A percentile compares a stretch with the other conserved stretches of the same genome.
Evolutionary conservation across 1,140 invertebrate species (phyloP).

Genomic region (Phenacoccus solenopsis): DNA sequence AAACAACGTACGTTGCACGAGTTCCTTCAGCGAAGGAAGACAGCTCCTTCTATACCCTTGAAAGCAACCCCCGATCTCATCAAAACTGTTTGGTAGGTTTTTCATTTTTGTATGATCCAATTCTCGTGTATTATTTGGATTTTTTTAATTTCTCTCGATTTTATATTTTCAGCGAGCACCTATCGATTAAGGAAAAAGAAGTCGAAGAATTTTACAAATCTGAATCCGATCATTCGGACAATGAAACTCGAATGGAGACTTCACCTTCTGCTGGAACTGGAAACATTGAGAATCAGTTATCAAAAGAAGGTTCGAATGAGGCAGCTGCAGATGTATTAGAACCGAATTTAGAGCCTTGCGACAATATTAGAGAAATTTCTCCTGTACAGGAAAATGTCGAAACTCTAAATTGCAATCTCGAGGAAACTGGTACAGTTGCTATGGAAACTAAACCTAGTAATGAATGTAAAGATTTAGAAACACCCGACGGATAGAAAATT

Average conservation of each 20-base stretch:
- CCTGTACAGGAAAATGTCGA: too few relatives aligned
- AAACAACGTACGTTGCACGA: slow-evolving; percentile 56
- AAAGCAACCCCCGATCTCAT: slow-evolving; percentile 43
- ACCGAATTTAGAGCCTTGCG: too few relatives aligned
- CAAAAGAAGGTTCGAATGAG: too few relatives aligned
- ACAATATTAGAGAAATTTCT: too few relatives aligned
- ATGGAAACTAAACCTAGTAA: too few relatives aligned
- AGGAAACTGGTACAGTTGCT: too few relatives aligned
- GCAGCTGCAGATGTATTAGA: too few relatives aligned
- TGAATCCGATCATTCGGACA: slow-evolving; percentile 37
- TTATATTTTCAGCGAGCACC: slow-evolving; percentile 34
- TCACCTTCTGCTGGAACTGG: too few relatives aligned
- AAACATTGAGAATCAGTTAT: too few relatives aligned
- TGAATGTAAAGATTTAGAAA: too few relatives aligned
- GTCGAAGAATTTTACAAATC: slow-evolving; percentile 46
- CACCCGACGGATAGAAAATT: too few relatives aligned
- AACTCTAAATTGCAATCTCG: too few relatives aligned
- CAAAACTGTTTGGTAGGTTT: slow-evolving; percentile 41
- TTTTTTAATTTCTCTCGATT: neutral
- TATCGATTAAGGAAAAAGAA: slow-evolving; percentile 43
- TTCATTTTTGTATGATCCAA: neutral
- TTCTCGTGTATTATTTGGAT: slow-evolving; percentile 12
- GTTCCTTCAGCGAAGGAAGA: slow-evolving; percentile 42
- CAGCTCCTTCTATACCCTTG: slow-evolving; percentile 32
- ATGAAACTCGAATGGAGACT: slow-evolving; percentile 16